phyloP scores from a whole-genome alignment of 2,113 vertebrate genomes.

The human region GRCh38 chr7:136281001-136281500 shows the following conservation, averaged over 20 bases:
- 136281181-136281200: neutral
- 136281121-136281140: neutral
- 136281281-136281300: neutral
- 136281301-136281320: neutral
- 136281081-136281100: neutral
- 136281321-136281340: neutral
- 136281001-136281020: neutral
- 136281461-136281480: neutral
- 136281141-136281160: neutral
- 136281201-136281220: neutral
- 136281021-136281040: neutral
- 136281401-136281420: neutral
- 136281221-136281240: neutral
- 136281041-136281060: neutral
- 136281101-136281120: neutral
- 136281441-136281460: neutral
- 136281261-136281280: neutral
- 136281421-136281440: neutral
- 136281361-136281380: neutral
- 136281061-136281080: neutral
- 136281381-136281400: neutral
- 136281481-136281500: neutral
- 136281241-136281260: neutral
- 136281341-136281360: neutral
- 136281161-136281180: no score